Base-by-base conservation (phyloP, 2,113 vertebrate species). In the Craseonycteris thonglongyai region DNA sequence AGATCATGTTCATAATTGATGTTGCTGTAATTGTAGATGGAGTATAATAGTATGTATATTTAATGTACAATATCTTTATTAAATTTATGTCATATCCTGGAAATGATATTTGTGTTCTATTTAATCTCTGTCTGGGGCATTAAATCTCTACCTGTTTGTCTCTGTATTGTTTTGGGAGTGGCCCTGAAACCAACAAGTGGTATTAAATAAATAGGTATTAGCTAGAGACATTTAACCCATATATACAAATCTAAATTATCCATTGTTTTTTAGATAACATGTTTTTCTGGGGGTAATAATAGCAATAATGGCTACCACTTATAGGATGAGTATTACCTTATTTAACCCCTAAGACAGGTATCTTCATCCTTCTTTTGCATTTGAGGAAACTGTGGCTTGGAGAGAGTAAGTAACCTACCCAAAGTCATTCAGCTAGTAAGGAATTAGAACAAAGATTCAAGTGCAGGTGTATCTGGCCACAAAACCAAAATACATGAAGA, bases 11-110 rank as follows among this genome's bases (percentile, higher is more conserved):
- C 33, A 49, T 87, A 95, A 96, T 54, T 89, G 83, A 97, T 79
- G 90, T 35, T 75, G 61, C 6, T 63, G 15, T 90, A 76, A 84
- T 90, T 94, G 88, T 80, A 90, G 75, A 88, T 45, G 54, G 71
- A 58, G 47, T 88, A 16, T 68, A 84, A 91, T 72, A 59, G 12
- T 82, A 89, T 94, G 84, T 94, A 91, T 96, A 91, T 88, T 94
- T 97, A 96, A 96, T 91, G 83, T 42, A 88, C 1, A 79, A 40
- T 83, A 90, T 88, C 40, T 91, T 79, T 88, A 72, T 79, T 84
- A 93, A 93, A 96, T 78, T 85, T 88, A 94, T 91, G 76, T 93
- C 49, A 26, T 61, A 42, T 81, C 80, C 75, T 90, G 69, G 72
- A 95, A 92, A 93, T 45, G 42, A 49, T 38, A 79, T 35, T 85